Base-by-base conservation (phyloP, 1,140 invertebrate genomes). In the Drosophila gunungcola region DNA sequence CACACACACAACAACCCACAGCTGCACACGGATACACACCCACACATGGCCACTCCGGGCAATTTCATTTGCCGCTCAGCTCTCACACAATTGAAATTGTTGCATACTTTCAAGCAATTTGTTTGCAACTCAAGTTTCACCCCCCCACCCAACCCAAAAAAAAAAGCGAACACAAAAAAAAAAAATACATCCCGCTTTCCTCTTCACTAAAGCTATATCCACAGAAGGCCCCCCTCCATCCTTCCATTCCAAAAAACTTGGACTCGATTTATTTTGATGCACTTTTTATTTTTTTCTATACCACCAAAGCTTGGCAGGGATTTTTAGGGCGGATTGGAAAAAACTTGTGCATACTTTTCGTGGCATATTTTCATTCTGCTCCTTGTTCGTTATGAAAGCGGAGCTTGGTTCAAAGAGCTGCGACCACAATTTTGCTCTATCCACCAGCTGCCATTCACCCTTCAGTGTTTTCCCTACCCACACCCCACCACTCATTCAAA, bases 31-130 rank as follows among this genome's bases (percentile, higher is more conserved):
- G 32, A 51, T 36, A 57, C 39, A 43, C 61, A 36, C 60, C n/a
- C 53, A 58, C 58, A 65, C 54, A 55, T 60, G 69, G 11, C 25
- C 39, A 58, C 61, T 43, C 42, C 29, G 62, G 62, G 73, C 70
- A 83, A 84, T 83, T 83, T 84, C 67, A 84, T 83, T 83, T 83
- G 60, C 70, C 60, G 80, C 69, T 76, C 62, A 60, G 75, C 63
- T 83, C 58, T 75, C 82, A 80, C 76, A 80, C 78, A 83, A 83
- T 84, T 83, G 76, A 72, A 84, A 83, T 84, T 76, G 79, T 83
- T 83, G 80, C 80, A 84, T 83, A 84, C 76, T 83, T 80, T 68
- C 53, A 43, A 84, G 80, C 80, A 83, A 80, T 83, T 83, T 85
- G 76, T 62, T 84, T 80, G 79, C 73, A 73, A 65, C 78, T 78